phyloP scores from a whole-genome alignment of 2,113 vertebrate genomes.

The Apaloderma vittatum region DNA sequence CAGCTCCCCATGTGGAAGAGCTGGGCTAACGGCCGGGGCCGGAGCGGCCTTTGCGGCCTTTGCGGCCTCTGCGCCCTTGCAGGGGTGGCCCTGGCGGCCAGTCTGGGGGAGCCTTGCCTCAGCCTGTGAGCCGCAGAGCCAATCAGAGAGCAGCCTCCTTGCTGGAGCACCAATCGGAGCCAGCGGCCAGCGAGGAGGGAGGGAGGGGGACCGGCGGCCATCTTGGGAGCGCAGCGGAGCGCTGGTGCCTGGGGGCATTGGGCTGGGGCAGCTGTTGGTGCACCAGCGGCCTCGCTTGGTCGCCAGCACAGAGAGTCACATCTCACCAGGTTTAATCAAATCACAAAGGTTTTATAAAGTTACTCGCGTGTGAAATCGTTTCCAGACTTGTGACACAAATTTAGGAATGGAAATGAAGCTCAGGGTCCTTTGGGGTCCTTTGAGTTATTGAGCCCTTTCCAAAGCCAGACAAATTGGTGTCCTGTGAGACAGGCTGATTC shows the following conservation, averaged over 20 bases:
- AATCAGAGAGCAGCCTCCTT: accelerated
- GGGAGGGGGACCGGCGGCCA: background rate
- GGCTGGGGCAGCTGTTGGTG: accelerated
- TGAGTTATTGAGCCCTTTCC: background rate
- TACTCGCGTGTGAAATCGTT: accelerated
- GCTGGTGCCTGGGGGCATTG: accelerated
- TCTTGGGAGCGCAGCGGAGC: too few relatives aligned
- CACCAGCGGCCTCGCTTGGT: background rate
- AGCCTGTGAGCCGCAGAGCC: background rate
- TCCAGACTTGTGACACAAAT: background rate
- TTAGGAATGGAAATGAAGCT: background rate
- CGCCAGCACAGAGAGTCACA: accelerated
- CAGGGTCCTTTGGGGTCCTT: background rate
- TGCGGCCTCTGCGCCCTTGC: accelerated
- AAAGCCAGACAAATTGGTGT: background rate
- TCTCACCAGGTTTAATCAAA: background rate
- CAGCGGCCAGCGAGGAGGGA: background rate
- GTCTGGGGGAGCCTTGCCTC: background rate
- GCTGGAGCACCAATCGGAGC: accelerated
- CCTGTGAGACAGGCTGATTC: background rate
- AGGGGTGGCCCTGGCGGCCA: background rate
- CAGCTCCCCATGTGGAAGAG: background rate
- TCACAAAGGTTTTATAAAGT: background rate
- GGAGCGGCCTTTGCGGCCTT: background rate
- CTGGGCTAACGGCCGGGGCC: background rate